Base-by-base conservation (phyloP, 2,113 vertebrate genomes). In the Stigmatopora argus region DNA sequence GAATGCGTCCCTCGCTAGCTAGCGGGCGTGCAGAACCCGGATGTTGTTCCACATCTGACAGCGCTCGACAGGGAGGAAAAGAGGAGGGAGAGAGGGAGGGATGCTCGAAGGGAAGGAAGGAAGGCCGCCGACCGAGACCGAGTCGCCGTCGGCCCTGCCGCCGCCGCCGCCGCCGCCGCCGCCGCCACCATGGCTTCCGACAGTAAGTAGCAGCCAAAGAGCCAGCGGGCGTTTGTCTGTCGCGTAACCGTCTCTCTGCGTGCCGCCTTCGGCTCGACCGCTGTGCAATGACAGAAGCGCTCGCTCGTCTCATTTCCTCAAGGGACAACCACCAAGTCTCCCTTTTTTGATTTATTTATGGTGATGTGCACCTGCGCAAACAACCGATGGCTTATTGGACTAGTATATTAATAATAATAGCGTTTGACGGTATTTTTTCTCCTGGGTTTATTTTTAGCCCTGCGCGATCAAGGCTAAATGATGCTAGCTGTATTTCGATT, bases 151-250 rank as follows among this genome's bases (percentile, higher is more conserved):
- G 26, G 26, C 26, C 26, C 26, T 31, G 26, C 26, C 26, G 26
- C 3, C 26, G 26, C 26, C 26, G 26, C 8, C 48, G 48, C 48
- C 7, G 13, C 48, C 14, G 15, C 46, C 46, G 4, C 23, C 46
- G 9, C 62, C 41, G 64, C 81, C 65, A 83, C 79, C 87, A 93
- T 93, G 93, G 89, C 88, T 73, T 83, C 91, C 7, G 90, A 92
- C 85, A 91, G 93, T 94, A 88, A 93, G 93, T 93, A 84, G 6
- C 26, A 10, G 17, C 31, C 13, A 17, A 15, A 3, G 31, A 38
- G 23, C 41, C 57, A 38, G 23, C 41, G 0, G 3, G 15, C 64
- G 2, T 13, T 19, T 60, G 17, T 14, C 46, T 46, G 10, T 56
- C 65, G 15, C 48, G 34, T 26, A 34, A 1, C 26, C 21, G 51